These are phyloP conservation scores for Ceyx margarethae DNA, from an alignment of 2,113 vertebrate genomes.

Conservation along the genomic window DNA sequence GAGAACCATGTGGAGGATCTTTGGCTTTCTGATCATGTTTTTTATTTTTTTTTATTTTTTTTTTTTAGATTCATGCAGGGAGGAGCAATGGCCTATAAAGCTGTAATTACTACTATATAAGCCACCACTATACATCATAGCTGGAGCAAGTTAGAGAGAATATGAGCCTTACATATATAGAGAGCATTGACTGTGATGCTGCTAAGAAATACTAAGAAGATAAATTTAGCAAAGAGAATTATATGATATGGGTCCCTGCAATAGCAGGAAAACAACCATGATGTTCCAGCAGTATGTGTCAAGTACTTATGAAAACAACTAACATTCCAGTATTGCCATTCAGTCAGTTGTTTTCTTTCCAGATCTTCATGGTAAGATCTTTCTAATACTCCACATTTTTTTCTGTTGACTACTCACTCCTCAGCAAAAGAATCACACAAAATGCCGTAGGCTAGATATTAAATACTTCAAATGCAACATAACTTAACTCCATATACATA, in stretches of 20 bases:
- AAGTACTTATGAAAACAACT: conserved; percentile 13
- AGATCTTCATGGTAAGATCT: neutral
- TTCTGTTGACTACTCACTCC: neutral
- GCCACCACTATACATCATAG: neutral
- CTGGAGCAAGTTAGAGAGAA: neutral
- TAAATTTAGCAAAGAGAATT: conserved; percentile 8
- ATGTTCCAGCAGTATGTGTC: conserved; percentile 15
- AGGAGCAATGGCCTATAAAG: neutral
- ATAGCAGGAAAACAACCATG: neutral
- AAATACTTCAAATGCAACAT: neutral
- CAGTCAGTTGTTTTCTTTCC: neutral
- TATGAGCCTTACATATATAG: neutral
- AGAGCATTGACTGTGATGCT: neutral
- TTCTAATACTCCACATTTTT: neutral
- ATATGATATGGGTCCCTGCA: neutral
- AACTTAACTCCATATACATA: neutral
- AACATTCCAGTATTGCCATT: neutral
- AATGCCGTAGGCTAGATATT: neutral
- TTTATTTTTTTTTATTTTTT: neutral
- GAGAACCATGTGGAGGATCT: conserved; percentile 8
- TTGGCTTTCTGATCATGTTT: neutral
- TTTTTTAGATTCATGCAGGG: neutral
- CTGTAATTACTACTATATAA: neutral
- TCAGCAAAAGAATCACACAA: neutral
- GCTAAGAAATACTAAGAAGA: neutral